These are phyloP conservation scores for Arbacia lixula DNA, from an alignment of 53 echinoderm and acorn worm genomes.

Conservation along the genomic window DNA sequence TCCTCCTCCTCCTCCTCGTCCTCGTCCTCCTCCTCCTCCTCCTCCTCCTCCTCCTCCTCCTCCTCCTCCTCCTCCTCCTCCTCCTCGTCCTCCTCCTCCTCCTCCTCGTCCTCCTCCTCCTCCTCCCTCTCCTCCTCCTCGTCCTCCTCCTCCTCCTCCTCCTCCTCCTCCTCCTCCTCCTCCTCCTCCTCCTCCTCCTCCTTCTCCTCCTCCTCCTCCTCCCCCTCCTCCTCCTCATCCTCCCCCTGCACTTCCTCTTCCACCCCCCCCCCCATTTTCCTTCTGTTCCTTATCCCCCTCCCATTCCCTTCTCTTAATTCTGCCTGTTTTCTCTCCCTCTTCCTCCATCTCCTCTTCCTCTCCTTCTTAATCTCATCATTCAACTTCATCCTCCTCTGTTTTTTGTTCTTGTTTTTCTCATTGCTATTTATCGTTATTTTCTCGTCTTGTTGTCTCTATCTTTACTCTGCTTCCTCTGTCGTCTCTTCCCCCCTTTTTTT, in stretches of 20 bases:
- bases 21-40: not conserved
- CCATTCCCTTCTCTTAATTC: not conserved
- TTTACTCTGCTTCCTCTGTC: no score
- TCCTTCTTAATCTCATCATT: no score
- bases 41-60: not conserved
- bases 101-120: not conserved
- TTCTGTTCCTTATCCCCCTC: not conserved
- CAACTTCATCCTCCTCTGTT: no score
- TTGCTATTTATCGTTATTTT: no score
- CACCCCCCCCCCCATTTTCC: no score
- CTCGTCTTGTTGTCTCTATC: no score
- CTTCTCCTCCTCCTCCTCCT: not conserved
- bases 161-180: slow-evolving; percentile 25
- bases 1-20: not conserved
- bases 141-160: slow-evolving; percentile 19
- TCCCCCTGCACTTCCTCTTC: no score
- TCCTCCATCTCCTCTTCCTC: no score
- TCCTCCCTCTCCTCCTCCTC: slow-evolving; percentile 10
- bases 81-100: not conserved
- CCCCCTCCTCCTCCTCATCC: not conserved
- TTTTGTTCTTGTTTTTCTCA: no score
- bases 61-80: not conserved
- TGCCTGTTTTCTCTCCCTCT: no score
- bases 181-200: slow-evolving; percentile 21
- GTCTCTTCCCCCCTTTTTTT: no score